Conservation (phyloP, 1,140 invertebrate genomes). For the Drosophila pandora region DNA sequence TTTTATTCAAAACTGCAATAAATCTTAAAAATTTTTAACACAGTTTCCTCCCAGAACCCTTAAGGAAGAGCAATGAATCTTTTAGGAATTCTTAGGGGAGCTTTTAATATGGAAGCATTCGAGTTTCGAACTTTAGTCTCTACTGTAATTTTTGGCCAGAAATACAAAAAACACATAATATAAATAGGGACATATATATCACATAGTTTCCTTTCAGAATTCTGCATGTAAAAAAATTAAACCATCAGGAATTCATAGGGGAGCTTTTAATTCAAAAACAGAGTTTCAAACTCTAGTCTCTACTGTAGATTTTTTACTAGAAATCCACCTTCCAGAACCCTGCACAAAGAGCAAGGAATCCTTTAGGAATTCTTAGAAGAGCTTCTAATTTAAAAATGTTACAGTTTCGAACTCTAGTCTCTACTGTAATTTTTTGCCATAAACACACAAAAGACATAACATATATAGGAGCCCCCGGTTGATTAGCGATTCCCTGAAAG, state of each 20-base stretch:
- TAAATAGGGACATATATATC: neutral
- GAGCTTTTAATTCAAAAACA: neutral
- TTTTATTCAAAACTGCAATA: too few relatives aligned
- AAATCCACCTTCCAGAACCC: too few relatives aligned
- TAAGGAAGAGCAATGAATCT: neutral
- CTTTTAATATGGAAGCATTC: neutral
- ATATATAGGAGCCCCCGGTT: conserved; percentile 21
- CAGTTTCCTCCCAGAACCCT: too few relatives aligned
- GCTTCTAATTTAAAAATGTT: neutral
- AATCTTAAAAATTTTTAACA: too few relatives aligned
- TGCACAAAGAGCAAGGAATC: neutral
- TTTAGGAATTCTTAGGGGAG: neutral
- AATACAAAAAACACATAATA: neutral
- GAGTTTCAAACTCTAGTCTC: too few relatives aligned
- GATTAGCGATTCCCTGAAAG: conserved; percentile 40
- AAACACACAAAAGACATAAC: neutral
- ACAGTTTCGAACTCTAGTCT: neutral
- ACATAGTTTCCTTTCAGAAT: too few relatives aligned
- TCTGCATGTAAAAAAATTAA: too few relatives aligned
- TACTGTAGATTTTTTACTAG: too few relatives aligned
- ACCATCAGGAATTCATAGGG: too few relatives aligned
- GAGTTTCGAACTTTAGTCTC: neutral
- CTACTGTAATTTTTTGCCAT: neutral
- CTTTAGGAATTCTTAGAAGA: neutral
- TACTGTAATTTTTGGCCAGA: neutral